phyloP scores from a whole-genome alignment of 2,113 vertebrate genomes.

The Notothenia rossii region DNA sequence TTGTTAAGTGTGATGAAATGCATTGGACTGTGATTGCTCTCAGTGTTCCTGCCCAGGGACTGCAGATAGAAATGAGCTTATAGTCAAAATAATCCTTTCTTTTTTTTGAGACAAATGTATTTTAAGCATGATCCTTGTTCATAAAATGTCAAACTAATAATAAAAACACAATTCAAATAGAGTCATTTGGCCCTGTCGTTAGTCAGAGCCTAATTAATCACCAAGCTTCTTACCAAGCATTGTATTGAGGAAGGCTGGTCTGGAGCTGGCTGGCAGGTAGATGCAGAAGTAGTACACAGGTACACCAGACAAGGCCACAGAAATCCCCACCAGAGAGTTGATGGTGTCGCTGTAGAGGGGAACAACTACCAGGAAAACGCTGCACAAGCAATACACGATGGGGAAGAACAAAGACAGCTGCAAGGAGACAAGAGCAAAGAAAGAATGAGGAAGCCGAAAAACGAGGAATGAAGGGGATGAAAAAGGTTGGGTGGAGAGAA shows the following conservation, averaged over 20 bases:
- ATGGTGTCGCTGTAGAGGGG: conserved; percentile 87
- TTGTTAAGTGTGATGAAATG: no score
- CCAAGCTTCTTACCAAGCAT: conserved; percentile 65
- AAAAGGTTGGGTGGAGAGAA: neutral
- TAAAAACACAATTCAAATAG: no score
- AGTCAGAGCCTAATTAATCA: no score
- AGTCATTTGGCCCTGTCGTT: no score
- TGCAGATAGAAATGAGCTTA: no score
- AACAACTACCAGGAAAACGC: conserved; percentile 85
- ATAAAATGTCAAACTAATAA: no score
- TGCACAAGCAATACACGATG: conserved; percentile 86
- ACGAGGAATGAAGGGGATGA: neutral
- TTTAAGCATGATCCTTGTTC: no score
- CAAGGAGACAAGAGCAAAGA: neutral
- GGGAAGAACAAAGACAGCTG: conserved; percentile 88
- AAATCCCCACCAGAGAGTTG: conserved; percentile 87
- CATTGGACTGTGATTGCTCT: no score
- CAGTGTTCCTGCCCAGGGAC: no score
- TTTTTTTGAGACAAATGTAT: no score
- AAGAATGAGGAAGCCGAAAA: neutral
- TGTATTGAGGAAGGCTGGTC: conserved; percentile 78
- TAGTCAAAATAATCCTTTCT: no score
- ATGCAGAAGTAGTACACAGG: conserved; percentile 86
- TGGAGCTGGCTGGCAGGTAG: conserved; percentile 78
- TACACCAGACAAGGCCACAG: conserved; percentile 83